A percentile compares a stretch with the other conserved stretches of the same genome.
phyloP scores from a whole-genome alignment of 1,140 invertebrate species.

The Halotydeus destructor region DNA sequence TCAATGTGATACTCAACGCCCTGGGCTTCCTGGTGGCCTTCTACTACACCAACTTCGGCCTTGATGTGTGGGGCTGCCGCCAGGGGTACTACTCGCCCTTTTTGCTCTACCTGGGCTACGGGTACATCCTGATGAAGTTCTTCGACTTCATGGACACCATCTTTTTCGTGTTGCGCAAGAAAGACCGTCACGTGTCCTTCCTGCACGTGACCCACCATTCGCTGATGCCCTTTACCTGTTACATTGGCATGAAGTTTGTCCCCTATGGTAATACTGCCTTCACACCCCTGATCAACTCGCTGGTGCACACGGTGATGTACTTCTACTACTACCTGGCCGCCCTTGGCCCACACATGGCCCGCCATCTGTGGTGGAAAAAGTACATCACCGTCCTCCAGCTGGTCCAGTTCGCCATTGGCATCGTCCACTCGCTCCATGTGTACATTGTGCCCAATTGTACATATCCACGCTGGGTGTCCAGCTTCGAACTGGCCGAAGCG shows the following conservation, averaged over 20 bases:
- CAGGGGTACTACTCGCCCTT: neutral
- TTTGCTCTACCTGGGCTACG: conserved; percentile 20
- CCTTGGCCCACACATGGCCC: conserved; percentile 34
- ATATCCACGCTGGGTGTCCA: neutral
- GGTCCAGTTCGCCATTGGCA: conserved; percentile 19
- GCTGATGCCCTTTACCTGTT: conserved; percentile 15
- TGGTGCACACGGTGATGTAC: conserved; percentile 37
- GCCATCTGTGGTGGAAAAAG: conserved; percentile 33
- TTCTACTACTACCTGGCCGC: conserved; percentile 32
- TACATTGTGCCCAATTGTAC: neutral
- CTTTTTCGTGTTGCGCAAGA: conserved; percentile 30
- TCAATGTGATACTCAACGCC: conserved; percentile 32
- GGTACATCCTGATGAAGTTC: conserved; percentile 29
- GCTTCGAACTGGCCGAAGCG: conserved; percentile 1
- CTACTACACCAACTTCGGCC: conserved; percentile 9
- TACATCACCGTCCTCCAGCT: conserved; percentile 34
- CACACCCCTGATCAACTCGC: conserved; percentile 36
- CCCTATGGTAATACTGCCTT: conserved; percentile 29
- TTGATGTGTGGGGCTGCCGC: conserved; percentile 6
- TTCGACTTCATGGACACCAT: conserved; percentile 29
- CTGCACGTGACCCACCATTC: conserved; percentile 31
- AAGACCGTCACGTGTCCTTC: conserved; percentile 27
- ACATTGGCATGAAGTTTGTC: conserved; percentile 11
- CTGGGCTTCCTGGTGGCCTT: conserved; percentile 13
- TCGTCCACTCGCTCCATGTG: neutral